phyloP scores from a whole-genome alignment of 2,797 vertebrate genomes.

The Muraenolepis orangiensis region DNA sequence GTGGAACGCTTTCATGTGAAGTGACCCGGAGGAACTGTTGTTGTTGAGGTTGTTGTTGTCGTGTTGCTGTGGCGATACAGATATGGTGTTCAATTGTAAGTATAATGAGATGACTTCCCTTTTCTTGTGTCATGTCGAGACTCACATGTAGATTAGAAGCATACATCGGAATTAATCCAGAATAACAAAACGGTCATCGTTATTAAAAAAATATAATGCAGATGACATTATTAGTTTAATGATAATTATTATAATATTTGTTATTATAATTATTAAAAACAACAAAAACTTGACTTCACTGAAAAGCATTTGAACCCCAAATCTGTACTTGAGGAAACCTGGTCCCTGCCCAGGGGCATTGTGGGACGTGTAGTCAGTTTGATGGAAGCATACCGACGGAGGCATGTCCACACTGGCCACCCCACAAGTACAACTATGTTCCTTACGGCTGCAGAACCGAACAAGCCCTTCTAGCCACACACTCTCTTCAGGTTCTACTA shows the following conservation, averaged over 20 bases:
- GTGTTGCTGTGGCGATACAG: too few relatives aligned
- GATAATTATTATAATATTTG: too few relatives aligned
- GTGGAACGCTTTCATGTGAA: too few relatives aligned
- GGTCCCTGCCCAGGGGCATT: neutral
- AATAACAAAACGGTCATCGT: neutral
- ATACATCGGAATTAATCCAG: too few relatives aligned
- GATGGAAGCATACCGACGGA: neutral
- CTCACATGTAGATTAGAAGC: too few relatives aligned
- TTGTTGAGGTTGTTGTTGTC: too few relatives aligned
- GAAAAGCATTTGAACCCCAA: neutral
- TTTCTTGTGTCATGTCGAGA: too few relatives aligned
- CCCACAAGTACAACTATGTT: neutral
- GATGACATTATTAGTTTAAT: neutral
- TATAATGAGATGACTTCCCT: too few relatives aligned
- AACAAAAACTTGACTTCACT: neutral
- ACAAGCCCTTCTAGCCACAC: neutral
- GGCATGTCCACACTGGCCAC: neutral
- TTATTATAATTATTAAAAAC: neutral
- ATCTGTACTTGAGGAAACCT: neutral
- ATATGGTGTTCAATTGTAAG: too few relatives aligned
- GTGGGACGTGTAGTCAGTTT: neutral
- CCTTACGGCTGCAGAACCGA: neutral
- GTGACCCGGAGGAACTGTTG: too few relatives aligned
- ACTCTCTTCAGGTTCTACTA: neutral
- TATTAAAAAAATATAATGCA: neutral